Evolutionary conservation across 2,113 vertebrate species (phyloP).

Genomic region (Cryptomyrus ogoouensis): DNA sequence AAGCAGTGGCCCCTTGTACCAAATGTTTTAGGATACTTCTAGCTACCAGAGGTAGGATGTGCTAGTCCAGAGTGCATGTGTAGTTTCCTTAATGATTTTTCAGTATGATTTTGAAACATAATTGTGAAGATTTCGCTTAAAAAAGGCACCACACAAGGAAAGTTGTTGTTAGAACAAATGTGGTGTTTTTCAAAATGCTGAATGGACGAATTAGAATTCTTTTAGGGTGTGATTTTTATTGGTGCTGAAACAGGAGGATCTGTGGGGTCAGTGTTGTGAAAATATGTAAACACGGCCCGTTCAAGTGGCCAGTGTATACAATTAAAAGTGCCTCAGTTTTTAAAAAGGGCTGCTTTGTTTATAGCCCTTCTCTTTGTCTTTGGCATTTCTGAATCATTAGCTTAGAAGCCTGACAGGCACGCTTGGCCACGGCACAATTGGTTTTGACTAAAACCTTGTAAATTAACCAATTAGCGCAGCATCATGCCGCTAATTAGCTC

Average conservation of each 20-base stretch:
- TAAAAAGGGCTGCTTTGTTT: constrained; percentile 35
- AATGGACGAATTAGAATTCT: not conserved
- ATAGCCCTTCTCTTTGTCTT: constrained; percentile 65
- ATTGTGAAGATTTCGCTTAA: not conserved
- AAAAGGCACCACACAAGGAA: not conserved
- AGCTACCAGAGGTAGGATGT: not conserved
- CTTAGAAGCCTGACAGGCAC: constrained; percentile 80
- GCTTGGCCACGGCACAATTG: constrained; percentile 82
- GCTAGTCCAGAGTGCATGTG: not conserved
- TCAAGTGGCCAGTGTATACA: not conserved
- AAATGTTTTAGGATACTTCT: not conserved
- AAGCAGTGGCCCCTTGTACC: constrained; percentile 41
- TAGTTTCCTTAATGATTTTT: not conserved
- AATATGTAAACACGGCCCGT: not conserved
- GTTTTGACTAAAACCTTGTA: constrained; percentile 98
- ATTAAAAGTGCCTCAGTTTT: not conserved
- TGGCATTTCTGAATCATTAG: constrained; percentile 87
- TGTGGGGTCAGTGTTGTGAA: not conserved
- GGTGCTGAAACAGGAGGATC: not conserved
- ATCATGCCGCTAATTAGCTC: constrained; percentile 97
- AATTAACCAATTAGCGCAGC: constrained; percentile 99
- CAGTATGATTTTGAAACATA: not conserved
- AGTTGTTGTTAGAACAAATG: not conserved
- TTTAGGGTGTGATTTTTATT: not conserved
- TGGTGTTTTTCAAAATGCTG: not conserved